Percentiles rank a stretch among this genome's conserved stretches.
Evolutionary conservation across 2,797 vertebrate species (phyloP).

Genomic region (Amazona ochrocephala): DNA sequence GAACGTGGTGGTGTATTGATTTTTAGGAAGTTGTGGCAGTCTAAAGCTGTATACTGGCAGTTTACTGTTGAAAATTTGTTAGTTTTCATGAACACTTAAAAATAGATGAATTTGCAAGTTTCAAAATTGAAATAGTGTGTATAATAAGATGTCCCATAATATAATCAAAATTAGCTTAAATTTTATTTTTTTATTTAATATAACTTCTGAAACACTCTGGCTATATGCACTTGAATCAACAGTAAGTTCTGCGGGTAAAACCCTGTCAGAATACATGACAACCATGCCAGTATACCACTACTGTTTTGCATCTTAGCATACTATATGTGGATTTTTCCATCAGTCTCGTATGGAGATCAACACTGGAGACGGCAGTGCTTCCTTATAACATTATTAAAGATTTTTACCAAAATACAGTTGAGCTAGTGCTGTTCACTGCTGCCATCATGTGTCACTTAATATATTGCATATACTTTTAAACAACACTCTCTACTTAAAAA

Average conservation of each 20-base stretch:
- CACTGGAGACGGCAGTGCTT: neutral
- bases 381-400: neutral
- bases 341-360: neutral
- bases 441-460: constrained; percentile 46
- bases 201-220: neutral
- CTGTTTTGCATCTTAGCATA: neutral
- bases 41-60: neutral
- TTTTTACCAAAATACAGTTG: neutral
- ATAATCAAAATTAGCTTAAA: neutral
- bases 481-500: neutral
- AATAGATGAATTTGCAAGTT: neutral
- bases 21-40: constrained; percentile 7
- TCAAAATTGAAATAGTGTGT: neutral
- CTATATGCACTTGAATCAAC: neutral
- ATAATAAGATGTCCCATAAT: neutral
- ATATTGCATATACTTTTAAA: constrained; percentile 28
- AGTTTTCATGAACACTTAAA: neutral
- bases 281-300: neutral
- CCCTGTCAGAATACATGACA: neutral
- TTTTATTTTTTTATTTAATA: neutral
- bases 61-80: neutral
- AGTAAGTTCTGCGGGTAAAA: neutral
- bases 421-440: constrained; percentile 41
- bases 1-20: neutral
- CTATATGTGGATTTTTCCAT: neutral